Percentiles rank a stretch among this genome's conserved stretches.
phyloP scores from a whole-genome alignment of 2,113 vertebrate genomes.

The Callipepla squamata region DNA sequence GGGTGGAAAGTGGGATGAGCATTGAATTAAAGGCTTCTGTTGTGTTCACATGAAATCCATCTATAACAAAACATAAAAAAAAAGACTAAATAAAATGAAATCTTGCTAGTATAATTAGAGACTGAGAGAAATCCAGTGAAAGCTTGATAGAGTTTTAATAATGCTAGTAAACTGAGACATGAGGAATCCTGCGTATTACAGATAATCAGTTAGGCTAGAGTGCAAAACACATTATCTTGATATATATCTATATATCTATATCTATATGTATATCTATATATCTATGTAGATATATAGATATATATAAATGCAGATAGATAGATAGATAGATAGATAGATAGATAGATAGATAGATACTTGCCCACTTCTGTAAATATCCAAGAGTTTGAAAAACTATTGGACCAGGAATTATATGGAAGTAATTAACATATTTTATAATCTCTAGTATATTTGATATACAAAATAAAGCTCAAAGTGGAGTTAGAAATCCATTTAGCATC shows the following conservation, averaged over 20 bases:
- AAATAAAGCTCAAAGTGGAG: neutral
- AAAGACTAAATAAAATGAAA: neutral
- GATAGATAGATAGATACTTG: neutral
- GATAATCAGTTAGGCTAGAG: neutral
- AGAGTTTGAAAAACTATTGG: neutral
- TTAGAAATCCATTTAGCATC: neutral
- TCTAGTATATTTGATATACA: neutral
- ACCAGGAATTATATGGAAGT: neutral
- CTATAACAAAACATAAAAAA: neutral
- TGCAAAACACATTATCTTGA: neutral
- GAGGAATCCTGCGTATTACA: neutral
- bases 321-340: neutral
- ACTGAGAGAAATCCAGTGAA: neutral
- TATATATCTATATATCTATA: neutral
- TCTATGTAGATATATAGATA: too few species aligned
- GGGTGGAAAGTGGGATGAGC: neutral
- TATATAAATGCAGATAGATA: too few species aligned
- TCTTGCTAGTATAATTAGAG: neutral
- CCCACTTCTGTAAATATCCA: neutral
- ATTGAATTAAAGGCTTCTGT: neutral
- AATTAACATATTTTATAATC: neutral
- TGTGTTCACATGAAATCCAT: neutral
- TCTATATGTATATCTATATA: too few species aligned
- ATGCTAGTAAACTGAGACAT: neutral
- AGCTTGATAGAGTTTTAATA: neutral